Evolutionary conservation across 2,888 invertebrate species (phyloP).

Genomic region (Xestobium rufovillosum): DNA sequence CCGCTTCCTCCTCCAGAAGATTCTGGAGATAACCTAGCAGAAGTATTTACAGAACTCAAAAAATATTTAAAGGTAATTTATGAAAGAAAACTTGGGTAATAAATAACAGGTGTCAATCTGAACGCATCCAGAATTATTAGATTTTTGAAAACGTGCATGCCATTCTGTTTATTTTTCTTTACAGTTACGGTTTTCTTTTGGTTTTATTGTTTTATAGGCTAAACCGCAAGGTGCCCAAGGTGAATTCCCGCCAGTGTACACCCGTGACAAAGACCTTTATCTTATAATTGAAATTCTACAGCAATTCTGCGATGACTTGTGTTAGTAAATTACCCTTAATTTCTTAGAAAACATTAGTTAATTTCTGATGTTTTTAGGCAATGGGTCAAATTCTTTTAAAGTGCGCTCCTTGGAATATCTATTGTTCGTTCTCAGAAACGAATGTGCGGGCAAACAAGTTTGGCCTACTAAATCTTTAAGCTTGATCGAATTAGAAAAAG

Average conservation of each 20-base stretch:
- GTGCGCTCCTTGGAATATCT: constrained; percentile 37
- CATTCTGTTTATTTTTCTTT: neutral
- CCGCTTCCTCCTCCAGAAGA: constrained; percentile 40
- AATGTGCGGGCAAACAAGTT: constrained; percentile 22
- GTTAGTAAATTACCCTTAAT: too few relatives aligned
- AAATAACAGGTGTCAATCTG: too few relatives aligned
- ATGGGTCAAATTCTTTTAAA: constrained; percentile 18
- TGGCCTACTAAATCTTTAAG: constrained; percentile 29
- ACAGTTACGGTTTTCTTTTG: neutral
- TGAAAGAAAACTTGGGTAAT: neutral
- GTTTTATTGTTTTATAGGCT: too few relatives aligned
- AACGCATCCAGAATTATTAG: too few relatives aligned
- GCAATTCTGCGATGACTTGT: constrained; percentile 28
- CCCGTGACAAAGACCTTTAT: constrained; percentile 22
- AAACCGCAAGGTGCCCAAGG: neutral
- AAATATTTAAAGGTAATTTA: constrained; percentile 36
- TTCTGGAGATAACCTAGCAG: constrained; percentile 30
- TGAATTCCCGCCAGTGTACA: neutral
- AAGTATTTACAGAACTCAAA: constrained; percentile 40
- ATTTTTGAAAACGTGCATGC: too few relatives aligned
- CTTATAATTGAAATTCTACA: constrained; percentile 37
- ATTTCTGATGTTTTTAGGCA: too few relatives aligned
- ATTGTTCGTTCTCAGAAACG: constrained; percentile 33
- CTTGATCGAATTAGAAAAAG: constrained; percentile 37
- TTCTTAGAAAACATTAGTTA: too few relatives aligned